phyloP scores from a whole-genome alignment of 2,888 invertebrate genomes.

The Heliconius ethilla region DNA sequence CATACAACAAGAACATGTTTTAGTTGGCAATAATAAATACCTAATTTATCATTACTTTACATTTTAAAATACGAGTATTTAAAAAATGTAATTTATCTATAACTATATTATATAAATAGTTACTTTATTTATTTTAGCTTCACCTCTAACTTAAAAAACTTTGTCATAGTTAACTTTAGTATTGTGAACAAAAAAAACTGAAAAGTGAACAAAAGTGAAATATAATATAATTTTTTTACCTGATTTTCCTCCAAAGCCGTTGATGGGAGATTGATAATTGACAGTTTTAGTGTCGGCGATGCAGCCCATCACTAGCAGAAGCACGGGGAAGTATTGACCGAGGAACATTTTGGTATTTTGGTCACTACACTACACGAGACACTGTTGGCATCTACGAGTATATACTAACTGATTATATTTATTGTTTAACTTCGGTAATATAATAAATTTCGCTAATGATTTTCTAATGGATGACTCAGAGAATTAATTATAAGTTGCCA shows the following conservation, averaged over 20 bases:
- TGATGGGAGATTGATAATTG: constrained; percentile 60
- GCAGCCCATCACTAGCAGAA: constrained; percentile 65
- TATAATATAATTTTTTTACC: constrained; percentile 54
- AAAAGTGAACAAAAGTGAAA: background rate
- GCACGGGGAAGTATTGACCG: constrained; percentile 56
- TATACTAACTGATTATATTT: background rate
- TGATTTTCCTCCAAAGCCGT: constrained; percentile 61
- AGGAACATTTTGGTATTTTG: constrained; percentile 61
- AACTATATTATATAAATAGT: background rate
- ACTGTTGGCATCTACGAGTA: constrained; percentile 5
- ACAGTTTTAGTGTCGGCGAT: constrained; percentile 66
- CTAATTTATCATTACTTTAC: background rate
- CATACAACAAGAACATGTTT: background rate
- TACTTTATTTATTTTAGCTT: background rate
- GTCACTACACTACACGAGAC: constrained; percentile 24
- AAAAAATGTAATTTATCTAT: background rate
- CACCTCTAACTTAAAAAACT: background rate
- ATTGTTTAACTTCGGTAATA: background rate
- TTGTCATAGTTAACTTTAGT: background rate
- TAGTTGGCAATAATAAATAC: background rate
- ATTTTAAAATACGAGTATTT: background rate
- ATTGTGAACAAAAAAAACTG: background rate
- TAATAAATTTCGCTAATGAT: constrained; percentile 14
- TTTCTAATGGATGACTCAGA: constrained; percentile 11
- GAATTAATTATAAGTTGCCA: constrained; percentile 15